These are phyloP conservation scores for Urocynchramus pylzowi DNA, from an alignment of 2,113 vertebrate species.

Conservation along the genomic window DNA sequence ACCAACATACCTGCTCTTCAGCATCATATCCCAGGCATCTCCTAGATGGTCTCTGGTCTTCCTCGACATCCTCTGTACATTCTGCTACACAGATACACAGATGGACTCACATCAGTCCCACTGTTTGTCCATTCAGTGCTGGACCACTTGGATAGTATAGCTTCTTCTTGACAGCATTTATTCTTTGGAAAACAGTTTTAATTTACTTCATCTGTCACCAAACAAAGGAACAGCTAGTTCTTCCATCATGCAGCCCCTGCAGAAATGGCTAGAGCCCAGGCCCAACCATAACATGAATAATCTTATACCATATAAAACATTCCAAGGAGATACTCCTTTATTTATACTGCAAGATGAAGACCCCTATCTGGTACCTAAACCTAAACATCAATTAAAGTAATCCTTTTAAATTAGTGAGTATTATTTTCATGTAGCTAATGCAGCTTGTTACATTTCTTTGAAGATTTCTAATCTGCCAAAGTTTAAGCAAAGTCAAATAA, in stretches of 20 bases:
- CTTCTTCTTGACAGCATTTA: not conserved
- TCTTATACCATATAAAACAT: not conserved
- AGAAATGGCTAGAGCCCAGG: not conserved
- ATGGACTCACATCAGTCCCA: not conserved
- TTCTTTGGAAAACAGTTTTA: not conserved
- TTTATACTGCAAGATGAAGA: not conserved
- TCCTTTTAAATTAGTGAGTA: not conserved
- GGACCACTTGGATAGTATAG: not conserved
- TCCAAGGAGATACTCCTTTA: not conserved
- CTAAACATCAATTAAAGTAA: not conserved
- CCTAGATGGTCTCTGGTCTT: not conserved
- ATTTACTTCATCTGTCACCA: not conserved
- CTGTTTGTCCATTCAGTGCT: not conserved
- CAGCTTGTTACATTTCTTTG: not conserved
- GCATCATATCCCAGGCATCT: not conserved
- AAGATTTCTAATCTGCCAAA: not conserved
- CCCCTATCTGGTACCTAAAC: not conserved
- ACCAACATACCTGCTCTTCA: not conserved
- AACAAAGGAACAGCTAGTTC: not conserved
- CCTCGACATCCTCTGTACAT: not conserved
- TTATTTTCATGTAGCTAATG: not conserved
- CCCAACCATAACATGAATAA: not conserved
- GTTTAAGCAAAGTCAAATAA: not conserved
- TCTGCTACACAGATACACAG: not conserved
- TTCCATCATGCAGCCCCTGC: not conserved